Evolutionary conservation across 2,797 vertebrate genomes (phyloP).

Genomic region (Acipenser ruthenus): DNA sequence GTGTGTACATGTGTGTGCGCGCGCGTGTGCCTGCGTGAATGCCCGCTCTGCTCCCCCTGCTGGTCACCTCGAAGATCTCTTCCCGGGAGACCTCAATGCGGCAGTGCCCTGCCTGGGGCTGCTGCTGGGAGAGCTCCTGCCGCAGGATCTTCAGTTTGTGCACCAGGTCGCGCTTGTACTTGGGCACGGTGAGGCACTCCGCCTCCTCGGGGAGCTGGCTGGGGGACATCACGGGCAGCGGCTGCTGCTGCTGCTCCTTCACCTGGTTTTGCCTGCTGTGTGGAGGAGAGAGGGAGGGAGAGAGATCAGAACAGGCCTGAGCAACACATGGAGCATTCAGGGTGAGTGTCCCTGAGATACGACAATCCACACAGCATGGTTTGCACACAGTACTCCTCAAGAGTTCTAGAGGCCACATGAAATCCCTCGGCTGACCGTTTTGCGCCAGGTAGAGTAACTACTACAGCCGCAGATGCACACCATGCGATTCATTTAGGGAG

Average conservation of each 20-base stretch:
- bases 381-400: too few relatives aligned
- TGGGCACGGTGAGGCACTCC: conserved; percentile 84
- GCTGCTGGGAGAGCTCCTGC: conserved; percentile 92
- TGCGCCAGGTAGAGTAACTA: too few relatives aligned
- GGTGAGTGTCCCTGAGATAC: too few relatives aligned
- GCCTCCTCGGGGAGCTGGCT: conserved; percentile 82
- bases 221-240: conserved; percentile 67
- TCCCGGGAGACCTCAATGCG: conserved; percentile 96
- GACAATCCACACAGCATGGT: too few relatives aligned
- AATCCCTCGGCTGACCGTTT: too few relatives aligned
- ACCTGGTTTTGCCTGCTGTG: conserved; percentile 74
- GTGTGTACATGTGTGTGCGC: not conserved
- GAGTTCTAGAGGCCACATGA: too few relatives aligned
- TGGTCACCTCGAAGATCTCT: conserved; percentile 94
- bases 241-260: conserved; percentile 72
- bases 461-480: too few relatives aligned
- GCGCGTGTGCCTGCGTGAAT: not conserved
- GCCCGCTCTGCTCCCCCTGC: conserved; percentile 24
- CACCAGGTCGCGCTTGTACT: conserved; percentile 92
- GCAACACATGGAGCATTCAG: too few relatives aligned
- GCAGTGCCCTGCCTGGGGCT: conserved; percentile 94
- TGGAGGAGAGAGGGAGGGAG: not conserved
- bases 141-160: conserved; percentile 94
- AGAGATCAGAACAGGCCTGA: not conserved
- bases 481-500: too few relatives aligned